Conservation (phyloP, 2,888 invertebrate species). For the Morinoia aosen region DNA sequence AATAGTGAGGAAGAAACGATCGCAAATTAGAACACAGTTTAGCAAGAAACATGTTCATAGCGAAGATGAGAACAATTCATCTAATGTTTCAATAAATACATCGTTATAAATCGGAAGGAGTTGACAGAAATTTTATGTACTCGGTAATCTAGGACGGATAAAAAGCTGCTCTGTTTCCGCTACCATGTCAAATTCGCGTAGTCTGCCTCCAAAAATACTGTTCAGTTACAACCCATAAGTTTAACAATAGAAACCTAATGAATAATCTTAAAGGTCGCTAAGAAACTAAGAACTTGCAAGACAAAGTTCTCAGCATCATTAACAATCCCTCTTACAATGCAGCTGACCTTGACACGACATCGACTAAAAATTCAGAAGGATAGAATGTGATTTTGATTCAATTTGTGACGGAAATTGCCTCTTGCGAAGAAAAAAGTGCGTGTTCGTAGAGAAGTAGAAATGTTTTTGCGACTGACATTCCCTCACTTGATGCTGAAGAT, state of each 20-base stretch:
- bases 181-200: not conserved
- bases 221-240: not conserved
- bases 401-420: not conserved
- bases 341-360: not conserved
- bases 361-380: not conserved
- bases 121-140: not conserved
- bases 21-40: not conserved
- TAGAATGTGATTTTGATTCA: not conserved
- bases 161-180: not conserved
- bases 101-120: not conserved
- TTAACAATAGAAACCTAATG: not conserved
- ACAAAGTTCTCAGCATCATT: not conserved
- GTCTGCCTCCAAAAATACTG: not conserved
- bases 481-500: not conserved
- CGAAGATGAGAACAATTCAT: not conserved
- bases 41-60: not conserved
- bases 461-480: not conserved
- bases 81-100: not conserved
- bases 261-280: not conserved
- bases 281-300: not conserved
- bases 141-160: slow-evolving; percentile 20
- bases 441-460: not conserved
- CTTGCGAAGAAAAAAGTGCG: not conserved
- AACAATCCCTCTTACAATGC: no score
- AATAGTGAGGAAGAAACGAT: not conserved